Evolutionary conservation across 2,113 vertebrate species (phyloP).

Genomic region (Ailurus styani): DNA sequence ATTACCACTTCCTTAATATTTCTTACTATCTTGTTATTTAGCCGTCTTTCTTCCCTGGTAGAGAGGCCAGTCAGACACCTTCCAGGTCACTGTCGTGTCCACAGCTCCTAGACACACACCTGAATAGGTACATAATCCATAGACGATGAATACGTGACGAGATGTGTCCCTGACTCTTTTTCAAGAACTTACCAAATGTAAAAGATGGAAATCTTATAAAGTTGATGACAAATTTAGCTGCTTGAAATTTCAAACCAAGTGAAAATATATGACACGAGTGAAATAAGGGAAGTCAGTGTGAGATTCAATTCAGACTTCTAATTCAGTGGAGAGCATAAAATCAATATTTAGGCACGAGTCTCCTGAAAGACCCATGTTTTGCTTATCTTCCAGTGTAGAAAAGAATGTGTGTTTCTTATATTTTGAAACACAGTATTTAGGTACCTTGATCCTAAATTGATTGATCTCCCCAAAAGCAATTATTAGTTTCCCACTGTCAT

Average conservation of each 20-base stretch:
- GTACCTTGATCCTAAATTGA: background rate
- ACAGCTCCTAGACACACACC: background rate
- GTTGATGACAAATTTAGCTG: background rate
- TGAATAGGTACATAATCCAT: background rate
- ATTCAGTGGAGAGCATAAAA: background rate
- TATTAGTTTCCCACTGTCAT: background rate
- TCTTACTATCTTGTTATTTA: background rate
- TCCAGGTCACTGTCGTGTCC: background rate
- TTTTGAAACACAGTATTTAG: background rate
- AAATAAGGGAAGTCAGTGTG: background rate
- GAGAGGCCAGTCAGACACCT: background rate
- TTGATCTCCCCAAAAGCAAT: background rate
- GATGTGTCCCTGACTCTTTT: background rate
- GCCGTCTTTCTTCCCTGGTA: background rate
- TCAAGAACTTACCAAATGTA: background rate
- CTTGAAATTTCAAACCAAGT: constrained; percentile 25
- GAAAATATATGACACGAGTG: background rate
- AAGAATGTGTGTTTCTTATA: background rate
- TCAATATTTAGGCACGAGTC: background rate
- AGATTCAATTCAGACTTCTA: background rate
- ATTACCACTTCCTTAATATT: background rate
- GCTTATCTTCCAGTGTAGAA: background rate
- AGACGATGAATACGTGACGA: background rate
- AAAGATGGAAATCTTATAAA: background rate
- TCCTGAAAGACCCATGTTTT: background rate